Conservation (phyloP, 2,797 vertebrate genomes). For the Enteromius anoplus region DNA sequence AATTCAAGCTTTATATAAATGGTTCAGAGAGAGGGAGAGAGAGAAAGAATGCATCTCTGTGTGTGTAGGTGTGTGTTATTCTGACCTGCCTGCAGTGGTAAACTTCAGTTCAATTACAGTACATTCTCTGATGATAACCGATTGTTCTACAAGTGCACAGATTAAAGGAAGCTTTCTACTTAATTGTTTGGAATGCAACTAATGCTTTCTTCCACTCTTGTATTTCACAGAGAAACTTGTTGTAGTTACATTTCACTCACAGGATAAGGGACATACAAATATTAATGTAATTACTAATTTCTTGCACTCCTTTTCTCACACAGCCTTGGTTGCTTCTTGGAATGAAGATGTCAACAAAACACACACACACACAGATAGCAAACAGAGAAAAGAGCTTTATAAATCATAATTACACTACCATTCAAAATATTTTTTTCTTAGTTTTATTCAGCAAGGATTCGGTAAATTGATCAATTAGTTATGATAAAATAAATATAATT, state of each 20-base stretch:
- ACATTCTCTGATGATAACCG: slow-evolving; percentile 18
- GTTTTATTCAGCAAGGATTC: background rate
- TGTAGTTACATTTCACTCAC: background rate
- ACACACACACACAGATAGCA: background rate
- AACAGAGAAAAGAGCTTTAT: background rate
- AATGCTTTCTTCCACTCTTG: background rate
- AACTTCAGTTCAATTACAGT: slow-evolving; percentile 38
- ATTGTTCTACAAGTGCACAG: slow-evolving; percentile 45
- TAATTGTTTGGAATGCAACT: slow-evolving; percentile 30
- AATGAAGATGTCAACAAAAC: background rate
- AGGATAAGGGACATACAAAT: slow-evolving; percentile 5
- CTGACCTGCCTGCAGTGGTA: slow-evolving; percentile 29
- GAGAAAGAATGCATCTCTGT: slow-evolving; percentile 11
- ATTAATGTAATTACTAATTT: slow-evolving; percentile 6
- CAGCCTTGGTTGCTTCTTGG: background rate
- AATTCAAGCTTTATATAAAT: slow-evolving; percentile 39
- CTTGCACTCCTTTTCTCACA: background rate
- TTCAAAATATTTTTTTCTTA: background rate
- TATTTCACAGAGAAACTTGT: background rate
- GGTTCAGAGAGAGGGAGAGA: slow-evolving; percentile 1
- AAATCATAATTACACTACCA: background rate
- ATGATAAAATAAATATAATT: too few species aligned
- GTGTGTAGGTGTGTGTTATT: slow-evolving; percentile 38
- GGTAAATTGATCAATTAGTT: background rate
- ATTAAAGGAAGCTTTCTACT: slow-evolving; percentile 20